Evolutionary conservation across 1,140 invertebrate genomes (phyloP).

Genomic region (Eumaeus atala): DNA sequence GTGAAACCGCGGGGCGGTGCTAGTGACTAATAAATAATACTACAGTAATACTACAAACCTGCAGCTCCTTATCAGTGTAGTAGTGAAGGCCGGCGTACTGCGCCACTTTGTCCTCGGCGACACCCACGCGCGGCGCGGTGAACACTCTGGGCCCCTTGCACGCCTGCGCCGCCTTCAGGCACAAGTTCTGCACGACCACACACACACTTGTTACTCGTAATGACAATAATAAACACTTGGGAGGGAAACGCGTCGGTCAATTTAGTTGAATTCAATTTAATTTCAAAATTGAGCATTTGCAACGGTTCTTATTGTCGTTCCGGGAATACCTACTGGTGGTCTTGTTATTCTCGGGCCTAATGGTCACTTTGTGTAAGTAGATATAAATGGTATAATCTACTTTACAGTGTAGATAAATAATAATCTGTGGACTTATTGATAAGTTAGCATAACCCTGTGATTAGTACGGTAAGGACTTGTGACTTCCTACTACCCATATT

Average conservation of each 20-base stretch:
- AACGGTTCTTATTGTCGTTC: constrained; percentile 5
- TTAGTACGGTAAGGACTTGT: no score
- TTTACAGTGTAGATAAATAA: no score
- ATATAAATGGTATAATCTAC: no score
- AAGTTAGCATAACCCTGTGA: no score
- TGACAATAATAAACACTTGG: constrained; percentile 16
- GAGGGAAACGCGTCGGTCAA: constrained; percentile 13
- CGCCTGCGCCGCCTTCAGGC: constrained; percentile 88
- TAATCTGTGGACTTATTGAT: no score
- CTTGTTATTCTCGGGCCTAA: constrained; percentile 7
- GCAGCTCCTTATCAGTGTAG: constrained; percentile 94
- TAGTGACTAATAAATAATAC: no score
- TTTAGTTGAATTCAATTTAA: constrained; percentile 21
- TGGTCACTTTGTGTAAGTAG: no score
- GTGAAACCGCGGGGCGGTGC: no score
- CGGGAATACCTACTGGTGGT: not conserved
- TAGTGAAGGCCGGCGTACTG: constrained; percentile 94
- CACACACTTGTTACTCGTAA: constrained; percentile 34
- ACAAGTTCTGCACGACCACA: constrained; percentile 82
- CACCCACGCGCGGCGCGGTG: constrained; percentile 87
- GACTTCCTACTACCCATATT: no score
- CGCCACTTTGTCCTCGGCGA: constrained; percentile 91
- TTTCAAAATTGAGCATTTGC: constrained; percentile 14
- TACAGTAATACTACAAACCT: constrained; percentile 73
- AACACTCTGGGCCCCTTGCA: constrained; percentile 87